A percentile compares a stretch with the other conserved stretches of the same genome.
phyloP scores from a whole-genome alignment of 2,113 vertebrate genomes.

The Thalassarche chlororhynchos region DNA sequence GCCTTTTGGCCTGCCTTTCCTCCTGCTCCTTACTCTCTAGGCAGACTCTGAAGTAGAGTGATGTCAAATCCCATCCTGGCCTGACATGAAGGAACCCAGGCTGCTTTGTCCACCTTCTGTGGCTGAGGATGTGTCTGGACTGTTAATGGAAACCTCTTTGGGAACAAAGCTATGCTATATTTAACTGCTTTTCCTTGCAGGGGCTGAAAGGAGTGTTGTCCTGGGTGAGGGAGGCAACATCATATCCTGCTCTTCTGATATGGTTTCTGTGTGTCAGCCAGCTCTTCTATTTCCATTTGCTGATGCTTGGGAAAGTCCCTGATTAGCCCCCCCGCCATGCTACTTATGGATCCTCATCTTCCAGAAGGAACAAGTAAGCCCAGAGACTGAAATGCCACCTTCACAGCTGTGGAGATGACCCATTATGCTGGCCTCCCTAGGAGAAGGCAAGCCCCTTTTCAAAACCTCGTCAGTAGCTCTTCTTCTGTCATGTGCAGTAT shows the following conservation, averaged over 20 bases:
- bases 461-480: neutral
- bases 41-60: neutral
- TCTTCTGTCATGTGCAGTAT: rapidly evolving
- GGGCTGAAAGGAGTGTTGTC: neutral
- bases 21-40: neutral
- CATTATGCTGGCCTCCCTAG: neutral
- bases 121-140: neutral
- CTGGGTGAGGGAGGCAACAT: neutral
- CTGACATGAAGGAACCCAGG: rapidly evolving
- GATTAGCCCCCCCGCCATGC: rapidly evolving
- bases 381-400: neutral
- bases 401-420: neutral
- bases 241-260: neutral
- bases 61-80: neutral
- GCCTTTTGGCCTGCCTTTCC: neutral
- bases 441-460: neutral
- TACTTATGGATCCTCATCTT: rapidly evolving
- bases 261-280: rapidly evolving
- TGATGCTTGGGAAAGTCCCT: neutral
- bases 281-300: neutral
- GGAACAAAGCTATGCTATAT: neutral
- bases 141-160: neutral
- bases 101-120: neutral
- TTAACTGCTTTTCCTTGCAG: neutral
- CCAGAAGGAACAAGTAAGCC: neutral